Percentiles rank a stretch among this genome's conserved stretches.
These are phyloP conservation scores for Melipona beecheii DNA, from an alignment of 2,888 invertebrate genomes.

Conservation along the genomic window DNA sequence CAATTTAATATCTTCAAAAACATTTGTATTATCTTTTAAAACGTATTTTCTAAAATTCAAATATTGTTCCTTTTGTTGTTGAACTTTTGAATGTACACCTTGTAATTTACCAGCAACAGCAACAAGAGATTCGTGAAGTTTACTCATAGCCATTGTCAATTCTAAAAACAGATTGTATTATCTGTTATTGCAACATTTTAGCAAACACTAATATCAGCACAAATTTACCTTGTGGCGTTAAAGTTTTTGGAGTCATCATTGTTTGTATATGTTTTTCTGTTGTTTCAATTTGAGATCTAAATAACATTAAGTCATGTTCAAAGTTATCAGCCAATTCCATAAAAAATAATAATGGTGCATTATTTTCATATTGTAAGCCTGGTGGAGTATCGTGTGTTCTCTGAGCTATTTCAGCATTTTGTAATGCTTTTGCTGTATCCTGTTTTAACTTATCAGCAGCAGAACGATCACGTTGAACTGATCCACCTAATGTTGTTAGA, in stretches of 20 bases:
- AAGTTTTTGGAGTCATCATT: slow-evolving; percentile 87
- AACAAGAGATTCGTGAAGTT: slow-evolving; percentile 94
- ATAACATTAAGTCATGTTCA: slow-evolving; percentile 88
- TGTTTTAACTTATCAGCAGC: slow-evolving; percentile 88
- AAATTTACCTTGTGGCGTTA: slow-evolving; percentile 88
- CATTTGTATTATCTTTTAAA: slow-evolving; percentile 90
- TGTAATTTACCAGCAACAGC: slow-evolving; percentile 95
- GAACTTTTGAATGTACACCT: slow-evolving; percentile 91
- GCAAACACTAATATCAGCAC: background rate
- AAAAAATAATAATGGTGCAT: slow-evolving; percentile 89
- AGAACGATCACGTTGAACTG: slow-evolving; percentile 87
- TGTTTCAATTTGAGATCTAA: slow-evolving; percentile 89
- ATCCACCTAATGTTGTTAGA: slow-evolving; percentile 87
- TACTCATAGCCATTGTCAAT: slow-evolving; percentile 90
- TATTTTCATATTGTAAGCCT: slow-evolving; percentile 91
- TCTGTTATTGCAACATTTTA: background rate
- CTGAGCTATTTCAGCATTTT: slow-evolving; percentile 91
- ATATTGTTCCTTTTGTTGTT: slow-evolving; percentile 93
- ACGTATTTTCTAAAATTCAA: slow-evolving; percentile 92
- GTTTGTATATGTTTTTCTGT: slow-evolving; percentile 90
- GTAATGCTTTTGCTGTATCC: slow-evolving; percentile 90
- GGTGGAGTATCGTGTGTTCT: slow-evolving; percentile 91
- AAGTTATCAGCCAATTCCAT: slow-evolving; percentile 89
- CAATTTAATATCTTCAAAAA: slow-evolving; percentile 87
- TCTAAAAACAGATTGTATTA: slow-evolving; percentile 85